Evolutionary conservation across 2,797 vertebrate species (phyloP).

Genomic region (Scolopax rusticola): DNA sequence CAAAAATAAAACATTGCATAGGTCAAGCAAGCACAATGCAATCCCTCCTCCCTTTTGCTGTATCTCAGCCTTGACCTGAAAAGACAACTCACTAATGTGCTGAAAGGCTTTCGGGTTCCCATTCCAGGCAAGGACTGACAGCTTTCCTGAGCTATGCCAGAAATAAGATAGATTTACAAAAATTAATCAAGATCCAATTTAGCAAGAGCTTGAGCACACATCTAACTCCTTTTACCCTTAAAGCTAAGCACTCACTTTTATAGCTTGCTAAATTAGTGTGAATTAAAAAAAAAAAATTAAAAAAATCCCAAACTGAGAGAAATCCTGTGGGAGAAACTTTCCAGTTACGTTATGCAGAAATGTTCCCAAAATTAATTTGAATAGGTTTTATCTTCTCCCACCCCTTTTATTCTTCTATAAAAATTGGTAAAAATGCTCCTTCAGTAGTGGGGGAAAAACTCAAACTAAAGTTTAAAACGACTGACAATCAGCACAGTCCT

Average conservation of each 20-base stretch:
- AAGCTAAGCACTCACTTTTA: background rate
- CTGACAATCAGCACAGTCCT: background rate
- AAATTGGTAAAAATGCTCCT: background rate
- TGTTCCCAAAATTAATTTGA: background rate
- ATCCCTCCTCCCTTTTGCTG: background rate
- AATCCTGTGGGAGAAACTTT: background rate
- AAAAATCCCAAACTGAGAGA: background rate
- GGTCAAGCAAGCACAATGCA: conserved; percentile 64
- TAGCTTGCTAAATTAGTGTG: background rate
- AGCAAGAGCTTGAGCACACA: background rate
- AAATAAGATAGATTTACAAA: conserved; percentile 19
- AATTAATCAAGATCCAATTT: conserved; percentile 50
- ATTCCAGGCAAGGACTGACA: background rate
- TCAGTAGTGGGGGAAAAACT: background rate
- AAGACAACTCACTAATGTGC: conserved; percentile 26
- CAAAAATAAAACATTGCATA: conserved; percentile 68
- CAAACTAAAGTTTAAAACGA: background rate
- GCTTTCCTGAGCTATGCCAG: conserved; percentile 4
- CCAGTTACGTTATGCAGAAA: background rate
- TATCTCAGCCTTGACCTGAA: conserved; percentile 41
- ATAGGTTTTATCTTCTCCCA: background rate
- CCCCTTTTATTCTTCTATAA: background rate
- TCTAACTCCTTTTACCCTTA: background rate
- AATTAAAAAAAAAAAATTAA: background rate
- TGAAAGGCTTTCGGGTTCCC: conserved; percentile 33